phyloP scores from a whole-genome alignment of 2,113 vertebrate species.

The Orcinus orca region DNA sequence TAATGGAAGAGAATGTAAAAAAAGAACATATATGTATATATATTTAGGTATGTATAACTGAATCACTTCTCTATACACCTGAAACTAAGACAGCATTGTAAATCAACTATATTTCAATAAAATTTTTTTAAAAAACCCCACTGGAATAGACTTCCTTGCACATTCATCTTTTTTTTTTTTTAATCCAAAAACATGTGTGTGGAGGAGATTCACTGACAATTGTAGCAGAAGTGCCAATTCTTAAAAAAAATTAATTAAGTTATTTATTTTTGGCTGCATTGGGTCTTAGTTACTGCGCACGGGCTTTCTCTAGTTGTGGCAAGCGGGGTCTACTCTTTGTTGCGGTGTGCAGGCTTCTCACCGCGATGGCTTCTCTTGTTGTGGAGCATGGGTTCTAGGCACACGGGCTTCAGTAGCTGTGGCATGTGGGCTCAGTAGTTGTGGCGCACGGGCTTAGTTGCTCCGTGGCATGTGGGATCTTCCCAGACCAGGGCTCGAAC shows the following conservation, averaged over 20 bases:
- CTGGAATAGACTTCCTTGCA: neutral
- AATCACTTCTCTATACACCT: neutral
- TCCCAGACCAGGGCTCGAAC: neutral
- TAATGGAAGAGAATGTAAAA: neutral
- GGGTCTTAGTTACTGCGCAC: neutral
- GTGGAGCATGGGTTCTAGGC: too few relatives aligned
- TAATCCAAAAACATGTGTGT: neutral
- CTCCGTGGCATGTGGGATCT: neutral
- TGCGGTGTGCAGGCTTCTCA: too few relatives aligned
- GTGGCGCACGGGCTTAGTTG: too few relatives aligned
- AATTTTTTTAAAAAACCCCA: neutral
- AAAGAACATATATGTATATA: neutral
- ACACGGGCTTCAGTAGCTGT: too few relatives aligned
- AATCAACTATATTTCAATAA: neutral
- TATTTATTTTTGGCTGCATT: neutral
- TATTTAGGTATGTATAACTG: neutral
- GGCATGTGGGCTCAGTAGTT: too few relatives aligned
- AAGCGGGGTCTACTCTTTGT: too few relatives aligned
- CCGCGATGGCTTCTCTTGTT: too few relatives aligned
- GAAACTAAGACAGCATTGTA: neutral
- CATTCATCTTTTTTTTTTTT: neutral
- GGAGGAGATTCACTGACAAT: neutral
- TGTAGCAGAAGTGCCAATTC: neutral
- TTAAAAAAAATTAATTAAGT: neutral
- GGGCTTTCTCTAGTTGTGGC: too few relatives aligned